Conservation (phyloP, 2,797 vertebrate species). For the Pseudochirops cupreus region DNA sequence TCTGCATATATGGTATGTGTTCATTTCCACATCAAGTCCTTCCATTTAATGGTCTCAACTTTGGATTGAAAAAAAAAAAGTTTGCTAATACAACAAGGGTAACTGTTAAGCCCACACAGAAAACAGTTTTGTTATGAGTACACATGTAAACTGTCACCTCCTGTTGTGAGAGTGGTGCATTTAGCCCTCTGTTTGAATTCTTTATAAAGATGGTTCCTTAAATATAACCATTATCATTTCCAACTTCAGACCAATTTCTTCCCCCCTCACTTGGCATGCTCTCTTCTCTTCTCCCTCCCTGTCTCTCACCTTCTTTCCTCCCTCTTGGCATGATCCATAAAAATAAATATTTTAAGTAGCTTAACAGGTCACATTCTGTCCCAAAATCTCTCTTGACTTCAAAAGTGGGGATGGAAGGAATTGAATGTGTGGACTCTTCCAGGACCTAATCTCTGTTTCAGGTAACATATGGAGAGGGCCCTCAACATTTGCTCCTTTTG, state of each 20-base stretch:
- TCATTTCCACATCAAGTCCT: neutral
- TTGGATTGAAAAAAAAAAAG: neutral
- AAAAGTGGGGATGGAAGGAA: slow-evolving; percentile 24
- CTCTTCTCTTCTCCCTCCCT: neutral
- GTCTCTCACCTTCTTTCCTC: neutral
- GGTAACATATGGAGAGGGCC: slow-evolving; percentile 9
- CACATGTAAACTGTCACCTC: neutral
- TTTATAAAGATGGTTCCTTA: neutral
- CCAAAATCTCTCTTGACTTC: slow-evolving; percentile 34
- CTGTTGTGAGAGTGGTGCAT: neutral
- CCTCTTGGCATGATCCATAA: neutral
- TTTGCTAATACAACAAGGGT: neutral
- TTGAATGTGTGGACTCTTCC: neutral
- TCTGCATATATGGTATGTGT: neutral
- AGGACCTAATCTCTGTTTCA: slow-evolving; percentile 41
- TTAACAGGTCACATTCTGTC: neutral
- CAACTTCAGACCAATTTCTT: neutral
- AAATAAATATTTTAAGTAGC: slow-evolving; percentile 26
- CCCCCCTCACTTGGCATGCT: neutral
- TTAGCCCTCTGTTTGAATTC: neutral
- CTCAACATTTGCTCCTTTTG: slow-evolving; percentile 29
- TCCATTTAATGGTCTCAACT: neutral
- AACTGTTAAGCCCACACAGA: neutral
- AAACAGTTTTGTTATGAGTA: neutral
- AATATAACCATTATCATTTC: neutral